phyloP scores from a whole-genome alignment of 1,140 invertebrate genomes.

The Drosophila ogumai region DNA sequence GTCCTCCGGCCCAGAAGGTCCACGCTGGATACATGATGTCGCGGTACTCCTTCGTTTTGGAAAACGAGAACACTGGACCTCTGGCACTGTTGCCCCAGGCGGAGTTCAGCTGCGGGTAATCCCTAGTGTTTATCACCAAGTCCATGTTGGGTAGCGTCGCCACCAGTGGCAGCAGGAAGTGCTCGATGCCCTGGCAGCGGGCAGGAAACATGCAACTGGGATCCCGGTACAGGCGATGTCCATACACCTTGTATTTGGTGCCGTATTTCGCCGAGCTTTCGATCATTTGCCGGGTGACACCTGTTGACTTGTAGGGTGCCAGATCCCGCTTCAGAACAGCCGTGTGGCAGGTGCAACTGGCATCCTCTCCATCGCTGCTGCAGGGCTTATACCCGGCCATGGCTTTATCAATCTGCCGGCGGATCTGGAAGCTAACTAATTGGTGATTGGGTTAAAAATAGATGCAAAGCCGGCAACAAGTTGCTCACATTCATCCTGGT shows the following conservation, averaged over 20 bases:
- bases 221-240: slow-evolving; percentile 92
- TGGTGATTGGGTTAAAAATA: background rate
- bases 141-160: slow-evolving; percentile 93
- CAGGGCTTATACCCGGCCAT: slow-evolving; percentile 46
- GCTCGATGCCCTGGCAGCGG: slow-evolving; percentile 95
- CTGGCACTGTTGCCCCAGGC: slow-evolving; percentile 62
- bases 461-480: slow-evolving; percentile 14
- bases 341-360: slow-evolving; percentile 88
- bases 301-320: slow-evolving; percentile 87
- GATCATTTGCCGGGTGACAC: slow-evolving; percentile 89
- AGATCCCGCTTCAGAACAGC: slow-evolving; percentile 90
- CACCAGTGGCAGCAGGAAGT: slow-evolving; percentile 92
- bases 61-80: slow-evolving; percentile 96
- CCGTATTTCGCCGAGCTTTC: slow-evolving; percentile 87
- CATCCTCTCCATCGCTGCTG: slow-evolving; percentile 46
- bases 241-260: slow-evolving; percentile 91
- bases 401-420: slow-evolving; percentile 72
- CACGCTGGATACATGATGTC: slow-evolving; percentile 99
- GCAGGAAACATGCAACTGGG: slow-evolving; percentile 95
- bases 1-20: slow-evolving; percentile 99
- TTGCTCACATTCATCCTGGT: slow-evolving; percentile 32
- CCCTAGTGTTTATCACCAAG: slow-evolving; percentile 94
- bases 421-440: slow-evolving; percentile 46
- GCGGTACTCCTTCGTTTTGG: slow-evolving; percentile 93
- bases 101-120: slow-evolving; percentile 93